Percentiles rank a stretch among this genome's conserved stretches.
Evolutionary conservation across 1,140 invertebrate species (phyloP).

Genomic region (Halyomorpha halys): DNA sequence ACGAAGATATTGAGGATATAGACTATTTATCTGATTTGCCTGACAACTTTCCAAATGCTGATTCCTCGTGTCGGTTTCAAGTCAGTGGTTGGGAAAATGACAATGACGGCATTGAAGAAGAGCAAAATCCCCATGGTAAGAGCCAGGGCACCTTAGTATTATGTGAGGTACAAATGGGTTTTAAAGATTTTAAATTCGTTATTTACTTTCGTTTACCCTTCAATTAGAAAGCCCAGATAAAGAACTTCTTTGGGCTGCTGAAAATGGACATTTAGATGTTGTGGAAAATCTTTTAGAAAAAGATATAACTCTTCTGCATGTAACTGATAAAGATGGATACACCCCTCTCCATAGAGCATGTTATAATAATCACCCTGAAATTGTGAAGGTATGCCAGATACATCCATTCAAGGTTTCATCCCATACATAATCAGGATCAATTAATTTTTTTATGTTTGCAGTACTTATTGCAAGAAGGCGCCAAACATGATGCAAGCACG

Average conservation of each 20-base stretch:
- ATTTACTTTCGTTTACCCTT: neutral
- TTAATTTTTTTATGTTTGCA: constrained; percentile 31
- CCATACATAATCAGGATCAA: neutral
- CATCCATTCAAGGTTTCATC: too few species aligned
- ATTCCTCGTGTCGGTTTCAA: constrained; percentile 7
- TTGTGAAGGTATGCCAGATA: constrained; percentile 49
- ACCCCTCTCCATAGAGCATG: constrained; percentile 84
- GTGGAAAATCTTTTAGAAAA: constrained; percentile 50
- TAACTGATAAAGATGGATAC: constrained; percentile 77
- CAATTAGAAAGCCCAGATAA: constrained; percentile 51
- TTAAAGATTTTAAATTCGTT: neutral
- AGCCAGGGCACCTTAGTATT: neutral
- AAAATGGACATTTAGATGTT: constrained; percentile 60
- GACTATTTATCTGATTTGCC: constrained; percentile 11
- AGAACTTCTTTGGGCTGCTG: constrained; percentile 69
- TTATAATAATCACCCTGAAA: constrained; percentile 72
- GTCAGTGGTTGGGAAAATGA: constrained; percentile 45
- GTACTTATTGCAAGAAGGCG: constrained; percentile 59
- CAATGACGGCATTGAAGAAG: constrained; percentile 39
- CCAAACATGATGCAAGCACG: constrained; percentile 63
- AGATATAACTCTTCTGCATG: constrained; percentile 53
- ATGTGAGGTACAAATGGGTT: neutral
- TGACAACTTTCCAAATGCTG: neutral
- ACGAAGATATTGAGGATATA: constrained; percentile 15
- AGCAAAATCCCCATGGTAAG: constrained; percentile 41